Base-by-base conservation (phyloP, 2,113 vertebrate genomes). In the Cinclus cinclus region DNA sequence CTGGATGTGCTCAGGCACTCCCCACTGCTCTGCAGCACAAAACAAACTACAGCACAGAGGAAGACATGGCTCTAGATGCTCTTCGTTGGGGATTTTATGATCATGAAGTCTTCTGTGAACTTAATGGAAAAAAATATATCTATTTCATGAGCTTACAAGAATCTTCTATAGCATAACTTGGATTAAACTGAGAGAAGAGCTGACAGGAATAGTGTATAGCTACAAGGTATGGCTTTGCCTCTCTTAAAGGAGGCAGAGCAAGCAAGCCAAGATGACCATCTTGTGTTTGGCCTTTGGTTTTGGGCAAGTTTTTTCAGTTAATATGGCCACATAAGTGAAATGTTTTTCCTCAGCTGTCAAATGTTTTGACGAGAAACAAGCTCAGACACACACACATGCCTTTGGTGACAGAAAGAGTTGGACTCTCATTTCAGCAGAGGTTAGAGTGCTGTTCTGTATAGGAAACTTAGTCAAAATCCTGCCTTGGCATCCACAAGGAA, bases 141-240 rank as follows among this genome's bases (percentile, higher is more conserved):
- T 91, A 91, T 92, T 94, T 95, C 94, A 93, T 92, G 92, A 95
- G 73, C 62, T 92, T 89, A 81, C 2, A 1, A 42, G 95, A 92
- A 92, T 89, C 37, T 74, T 93, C 56, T 93, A 4, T 76, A 63
- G 65, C 65, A 65, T 92, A 73, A 81, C 10, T 90, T 95, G 64
- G 76, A 60, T 37, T 77, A 71, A 74, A 70, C 46, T 87, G 83
- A 64, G 64, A 76, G 63, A 65, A 83, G 75, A 73, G 64, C 74
- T 75, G 68, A 75, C 71, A 81, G 73, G 37, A 96, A 67, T 75
- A 62, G 52, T 60, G 92, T 81, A 33, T 70, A 76, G 37, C 50
- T 76, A 27, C 28, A 30, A 74, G 56, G n/a, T 60, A 19, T 68
- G 37, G 25, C n/a, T 86, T 92, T 90, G n/a, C 21, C 23, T 90